Evolutionary conservation across 2,797 vertebrate genomes (phyloP).

Genomic region (Babyrousa celebensis): DNA sequence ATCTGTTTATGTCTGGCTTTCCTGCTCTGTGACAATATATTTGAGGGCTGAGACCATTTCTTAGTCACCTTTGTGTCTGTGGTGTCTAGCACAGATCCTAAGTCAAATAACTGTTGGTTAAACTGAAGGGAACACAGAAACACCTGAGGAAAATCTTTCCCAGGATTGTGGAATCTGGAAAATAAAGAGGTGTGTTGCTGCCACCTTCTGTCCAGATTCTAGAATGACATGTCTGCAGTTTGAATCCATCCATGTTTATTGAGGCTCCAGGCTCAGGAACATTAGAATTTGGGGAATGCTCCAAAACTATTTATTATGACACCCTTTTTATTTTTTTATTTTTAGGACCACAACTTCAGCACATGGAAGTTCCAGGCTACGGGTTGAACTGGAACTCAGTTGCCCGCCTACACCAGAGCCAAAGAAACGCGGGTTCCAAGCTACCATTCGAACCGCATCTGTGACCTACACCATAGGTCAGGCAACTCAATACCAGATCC

Average conservation of each 20-base stretch:
- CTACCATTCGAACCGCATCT: too few species aligned
- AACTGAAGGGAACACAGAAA: background rate
- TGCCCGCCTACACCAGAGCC: too few species aligned
- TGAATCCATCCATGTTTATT: background rate
- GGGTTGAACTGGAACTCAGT: too few species aligned
- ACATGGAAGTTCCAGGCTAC: too few species aligned
- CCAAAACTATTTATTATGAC: background rate
- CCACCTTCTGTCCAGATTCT: conserved; percentile 74
- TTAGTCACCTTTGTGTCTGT: background rate
- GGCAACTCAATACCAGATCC: too few species aligned
- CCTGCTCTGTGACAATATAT: background rate
- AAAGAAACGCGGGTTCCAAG: too few species aligned
- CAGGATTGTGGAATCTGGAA: background rate
- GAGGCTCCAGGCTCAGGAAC: background rate
- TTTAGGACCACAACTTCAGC: too few species aligned
- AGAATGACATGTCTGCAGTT: conserved; percentile 54
- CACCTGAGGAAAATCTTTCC: conserved; percentile 8
- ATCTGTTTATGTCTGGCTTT: background rate
- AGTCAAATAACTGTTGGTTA: background rate
- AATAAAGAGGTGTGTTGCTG: conserved; percentile 77
- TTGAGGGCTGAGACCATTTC: background rate
- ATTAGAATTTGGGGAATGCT: background rate
- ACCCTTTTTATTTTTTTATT: background rate
- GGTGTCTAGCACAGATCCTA: background rate
- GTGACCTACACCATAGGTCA: too few species aligned